These are phyloP conservation scores for Morpho achilles DNA, from an alignment of 2,888 invertebrate genomes.

Conservation along the genomic window DNA sequence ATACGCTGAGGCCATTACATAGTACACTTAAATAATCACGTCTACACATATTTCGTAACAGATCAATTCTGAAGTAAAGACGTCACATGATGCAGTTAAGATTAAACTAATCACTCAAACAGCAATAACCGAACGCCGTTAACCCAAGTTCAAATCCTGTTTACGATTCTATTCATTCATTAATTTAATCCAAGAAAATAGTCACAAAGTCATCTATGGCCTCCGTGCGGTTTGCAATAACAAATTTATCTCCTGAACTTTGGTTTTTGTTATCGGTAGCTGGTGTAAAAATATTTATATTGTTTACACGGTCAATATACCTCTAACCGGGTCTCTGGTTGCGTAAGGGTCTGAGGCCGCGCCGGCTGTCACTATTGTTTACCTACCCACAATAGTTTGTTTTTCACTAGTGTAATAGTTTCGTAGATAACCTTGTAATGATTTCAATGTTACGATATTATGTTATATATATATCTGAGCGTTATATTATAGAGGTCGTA, in stretches of 20 bases:
- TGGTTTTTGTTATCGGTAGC: conserved; percentile 50
- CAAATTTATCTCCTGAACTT: conserved; percentile 59
- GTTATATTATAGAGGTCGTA: too few relatives aligned
- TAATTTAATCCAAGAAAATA: conserved; percentile 4
- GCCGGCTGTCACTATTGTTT: conserved; percentile 12
- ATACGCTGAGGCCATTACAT: too few relatives aligned
- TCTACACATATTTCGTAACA: not conserved
- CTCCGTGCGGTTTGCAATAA: conserved; percentile 43
- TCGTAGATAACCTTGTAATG: not conserved
- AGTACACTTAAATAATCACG: too few relatives aligned
- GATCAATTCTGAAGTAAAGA: conserved; percentile 6
- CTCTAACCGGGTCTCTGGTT: conserved; percentile 41
- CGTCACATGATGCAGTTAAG: conserved; percentile 8
- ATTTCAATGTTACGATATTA: not conserved
- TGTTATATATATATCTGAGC: not conserved
- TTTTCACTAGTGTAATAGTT: not conserved
- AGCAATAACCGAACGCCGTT: not conserved
- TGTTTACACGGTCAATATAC: conserved; percentile 30
- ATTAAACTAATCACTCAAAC: not conserved
- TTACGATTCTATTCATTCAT: conserved; percentile 9
- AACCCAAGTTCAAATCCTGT: conserved; percentile 7
- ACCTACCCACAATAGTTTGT: not conserved
- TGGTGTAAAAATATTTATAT: conserved; percentile 61
- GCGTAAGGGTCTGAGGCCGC: conserved; percentile 26
- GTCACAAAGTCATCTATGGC: conserved; percentile 6